Evolutionary conservation across 64 coral and sea anemone species (phyloP), one percentile per base, ranked within the genome.

Genomic region (Porites australiensis): DNA sequence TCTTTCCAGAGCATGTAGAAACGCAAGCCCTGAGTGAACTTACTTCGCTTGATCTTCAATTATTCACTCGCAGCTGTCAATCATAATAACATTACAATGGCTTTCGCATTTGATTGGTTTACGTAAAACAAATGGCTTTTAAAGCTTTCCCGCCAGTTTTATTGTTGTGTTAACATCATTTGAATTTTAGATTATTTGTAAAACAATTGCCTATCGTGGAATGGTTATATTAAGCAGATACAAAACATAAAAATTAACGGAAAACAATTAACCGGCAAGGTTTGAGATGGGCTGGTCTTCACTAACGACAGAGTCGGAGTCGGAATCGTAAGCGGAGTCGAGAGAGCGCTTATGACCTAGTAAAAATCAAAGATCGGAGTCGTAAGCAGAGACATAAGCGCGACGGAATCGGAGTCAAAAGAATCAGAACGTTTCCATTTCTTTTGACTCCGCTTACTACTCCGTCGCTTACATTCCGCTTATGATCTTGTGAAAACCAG

Each of bases 1-100:
- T 96, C 93, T 94, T 90, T 96, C 92, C 95, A 96, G 95, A 94
- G 91, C 95, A 91, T 96, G 92, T 96, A 96, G 95, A 96, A 96
- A 96, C 87, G 95, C 95, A 74, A 83, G 79, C 59, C 58, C 0
- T 65, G 79, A 83, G 79, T 83, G 59, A 83, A 65, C 43, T n/a
- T 64, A 83, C 75, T 55, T 50, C 16, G 18, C 45, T 48, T 20
- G 45, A 19, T 68, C 44, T 65, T 65, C 46, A 68, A 21, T 18
- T 22, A 84, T 76, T 69, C 60, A 92, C 59, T 66, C 12, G 8
- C 37, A 92, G 8, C 90, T 92, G 90, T 92, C 90, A 92, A 92
- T 92, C 90, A 73, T 86, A 87, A 68, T 79, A 77, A 77, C 64
- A 75, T 77, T 78, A 81, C 88, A 88, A 94, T 85, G 70, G 79